A percentile compares a stretch with the other conserved stretches of the same genome.
phyloP scores from a whole-genome alignment of 2,888 invertebrate species.

The Trachelus tabidus region DNA sequence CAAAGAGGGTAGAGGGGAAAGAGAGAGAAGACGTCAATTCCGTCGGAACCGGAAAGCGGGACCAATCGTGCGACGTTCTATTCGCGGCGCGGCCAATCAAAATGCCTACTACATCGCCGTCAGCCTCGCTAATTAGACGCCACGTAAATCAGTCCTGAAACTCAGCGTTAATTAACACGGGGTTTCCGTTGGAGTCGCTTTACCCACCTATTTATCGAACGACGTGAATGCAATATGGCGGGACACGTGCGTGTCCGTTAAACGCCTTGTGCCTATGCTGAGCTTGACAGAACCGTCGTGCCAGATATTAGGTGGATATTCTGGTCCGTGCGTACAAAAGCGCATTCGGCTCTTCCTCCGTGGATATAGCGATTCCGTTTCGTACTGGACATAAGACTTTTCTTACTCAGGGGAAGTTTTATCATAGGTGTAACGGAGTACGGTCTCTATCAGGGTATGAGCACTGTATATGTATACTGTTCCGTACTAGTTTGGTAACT shows the following conservation, averaged over 20 bases:
- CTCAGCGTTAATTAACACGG: constrained; percentile 66
- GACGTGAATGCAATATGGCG: constrained; percentile 43
- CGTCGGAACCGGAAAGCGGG: constrained; percentile 54
- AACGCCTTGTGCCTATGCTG: constrained; percentile 26
- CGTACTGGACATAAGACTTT: neutral
- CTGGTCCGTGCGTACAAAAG: neutral
- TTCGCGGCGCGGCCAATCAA: constrained; percentile 61
- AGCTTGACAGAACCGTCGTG: neutral
- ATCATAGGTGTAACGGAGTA: neutral
- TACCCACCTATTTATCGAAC: constrained; percentile 61
- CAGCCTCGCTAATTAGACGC: constrained; percentile 65
- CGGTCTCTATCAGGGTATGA: neutral
- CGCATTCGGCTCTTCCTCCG: neutral
- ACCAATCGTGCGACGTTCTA: constrained; percentile 50
- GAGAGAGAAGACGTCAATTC: constrained; percentile 42
- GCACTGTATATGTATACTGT: neutral
- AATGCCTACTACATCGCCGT: constrained; percentile 64
- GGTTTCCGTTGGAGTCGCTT: constrained; percentile 60
- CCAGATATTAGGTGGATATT: neutral
- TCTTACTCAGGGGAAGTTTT: neutral
- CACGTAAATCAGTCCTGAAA: constrained; percentile 66
- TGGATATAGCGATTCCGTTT: neutral
- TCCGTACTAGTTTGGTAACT: neutral
- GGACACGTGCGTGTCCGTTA: constrained; percentile 45
- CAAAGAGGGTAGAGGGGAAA: constrained; percentile 8